These are phyloP conservation scores for Hermaeophaga mercurialis DNA, from an alignment of 2,888 invertebrate genomes.

Conservation along the genomic window DNA sequence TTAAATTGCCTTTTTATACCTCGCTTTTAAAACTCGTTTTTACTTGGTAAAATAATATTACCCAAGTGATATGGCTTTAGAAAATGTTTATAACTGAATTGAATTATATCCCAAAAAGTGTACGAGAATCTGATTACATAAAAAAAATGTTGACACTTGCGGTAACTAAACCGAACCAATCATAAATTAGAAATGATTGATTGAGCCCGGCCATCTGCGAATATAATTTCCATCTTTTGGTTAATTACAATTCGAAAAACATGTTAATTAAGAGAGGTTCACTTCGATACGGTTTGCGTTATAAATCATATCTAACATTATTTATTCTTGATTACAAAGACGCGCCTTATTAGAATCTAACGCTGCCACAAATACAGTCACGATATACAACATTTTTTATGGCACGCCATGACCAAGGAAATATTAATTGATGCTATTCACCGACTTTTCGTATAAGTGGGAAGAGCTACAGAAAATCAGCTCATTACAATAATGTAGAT, in stretches of 20 bases:
- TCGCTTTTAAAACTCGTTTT: too few relatives aligned
- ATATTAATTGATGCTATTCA: conserved; percentile 11
- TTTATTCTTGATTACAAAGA: conserved; percentile 20
- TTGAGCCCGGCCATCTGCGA: conserved; percentile 16
- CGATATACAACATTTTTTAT: conserved; percentile 10
- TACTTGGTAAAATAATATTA: too few relatives aligned
- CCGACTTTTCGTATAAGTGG: not conserved
- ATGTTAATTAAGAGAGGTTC: conserved; percentile 15
- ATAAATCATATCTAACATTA: conserved; percentile 20
- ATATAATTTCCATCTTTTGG: conserved; percentile 20
- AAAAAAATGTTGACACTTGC: too few relatives aligned
- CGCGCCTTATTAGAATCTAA: conserved; percentile 18
- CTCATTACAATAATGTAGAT: too few relatives aligned
- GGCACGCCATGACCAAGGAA: not conserved
- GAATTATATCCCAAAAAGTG: too few relatives aligned
- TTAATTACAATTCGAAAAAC: conserved; percentile 21
- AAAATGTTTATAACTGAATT: too few relatives aligned
- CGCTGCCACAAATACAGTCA: conserved; percentile 2
- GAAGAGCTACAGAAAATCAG: not conserved
- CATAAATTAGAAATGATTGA: conserved; percentile 23
- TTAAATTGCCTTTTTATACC: too few relatives aligned
- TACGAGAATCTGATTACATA: too few relatives aligned
- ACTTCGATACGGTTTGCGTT: conserved; percentile 1
- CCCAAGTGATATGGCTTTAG: too few relatives aligned
- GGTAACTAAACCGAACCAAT: too few relatives aligned